Evolutionary conservation across 2,113 vertebrate species (phyloP), one percentile per base, ranked within the genome.

Genomic region (Malaclemys terrapin): DNA sequence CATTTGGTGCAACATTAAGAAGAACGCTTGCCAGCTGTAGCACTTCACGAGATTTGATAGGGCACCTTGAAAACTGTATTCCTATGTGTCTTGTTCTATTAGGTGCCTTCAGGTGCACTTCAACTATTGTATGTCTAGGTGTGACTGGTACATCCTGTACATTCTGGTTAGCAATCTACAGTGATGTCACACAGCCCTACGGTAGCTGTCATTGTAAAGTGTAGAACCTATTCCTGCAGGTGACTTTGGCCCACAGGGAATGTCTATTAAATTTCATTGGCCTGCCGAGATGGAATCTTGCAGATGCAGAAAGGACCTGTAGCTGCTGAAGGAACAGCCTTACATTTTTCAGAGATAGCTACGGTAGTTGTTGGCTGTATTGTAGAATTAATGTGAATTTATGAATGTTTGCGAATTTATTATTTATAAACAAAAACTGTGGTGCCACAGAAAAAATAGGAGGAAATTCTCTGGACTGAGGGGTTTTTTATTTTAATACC

Each of bases 381-480:
- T 88, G 75, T 53, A 3, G 92, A 93, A 85, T 89, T 92, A 47
- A 2, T 79, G 50, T 20, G 93, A 92, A 83, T 87, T 92, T 59
- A 45, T 93, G 87, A 45, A 24, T 45, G 72, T 45, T 76, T 11
- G 22, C 14, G 72, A 45, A 76, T 45, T 45, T 76, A 75, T 38
- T 42, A 94, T 95, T 75, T 87, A 94, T 89, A 81, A 91, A 53
- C 86, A 91, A 87, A 65, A 87, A 65, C 50, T 83, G 83, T 49
- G 50, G 16, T 16, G 75, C 35, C 59, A 50, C 31, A 69, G 13
- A 49, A 25, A 82, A 76, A 90, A 89, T 52, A 52, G 88, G 81
- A 85, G 85, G 5, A 91, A 94, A 54, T 88, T 88, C 35, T 79
- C 81, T 88, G 76, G 88, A 72, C 27, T 79, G 38, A 81, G 6